Base-by-base conservation (phyloP, 2,888 invertebrate species). In the Deladenus siricidicola region DNA sequence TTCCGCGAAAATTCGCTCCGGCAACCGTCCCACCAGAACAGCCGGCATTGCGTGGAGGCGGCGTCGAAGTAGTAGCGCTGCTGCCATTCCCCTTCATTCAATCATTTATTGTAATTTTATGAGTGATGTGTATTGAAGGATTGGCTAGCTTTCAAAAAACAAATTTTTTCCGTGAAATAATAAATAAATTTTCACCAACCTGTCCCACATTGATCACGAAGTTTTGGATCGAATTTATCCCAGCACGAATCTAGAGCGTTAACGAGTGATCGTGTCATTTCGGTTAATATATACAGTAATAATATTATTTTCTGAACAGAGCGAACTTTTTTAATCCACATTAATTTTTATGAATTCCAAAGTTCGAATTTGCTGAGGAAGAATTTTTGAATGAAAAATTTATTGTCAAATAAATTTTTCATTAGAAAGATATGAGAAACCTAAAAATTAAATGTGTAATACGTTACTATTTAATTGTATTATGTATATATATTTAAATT, bases 51-150 rank as follows among this genome's bases (percentile, higher is more conserved):
- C 55, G 73, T 62, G 10, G 71, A 70, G 21, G 69, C 71, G 51
- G 71, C 71, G 50, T 78, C 78, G 57, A 78, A 78, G 53, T 74
- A 78, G 62, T 66, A 77, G 17, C 75, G 65, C 62, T 77, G 74
- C 54, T 71, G 65, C 77, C 77, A 77, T 43, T 70, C 68, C 3
- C 76, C 76, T 76, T 56, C 14, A 49, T n/a, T 14, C 21, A 10
- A 10, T 34, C 39, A 34, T 34, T 34, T 34, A 10, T 34, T 34
- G n/a, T 24, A 28, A 50, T 42, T 21, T 10, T 28, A 17, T 19
- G 2, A 23, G 29, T 8, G 14, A n/a, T 23, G 44, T 10, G 30
- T 17, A 17, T 3, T 28, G n/a, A n/a, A n/a, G 17, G 1, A 24
- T 24, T 29, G 52, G 10, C n/a, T 8, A 14, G 17, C 17, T 67